phyloP scores from a whole-genome alignment of 2,888 invertebrate genomes.

The Idaea dimidiata region DNA sequence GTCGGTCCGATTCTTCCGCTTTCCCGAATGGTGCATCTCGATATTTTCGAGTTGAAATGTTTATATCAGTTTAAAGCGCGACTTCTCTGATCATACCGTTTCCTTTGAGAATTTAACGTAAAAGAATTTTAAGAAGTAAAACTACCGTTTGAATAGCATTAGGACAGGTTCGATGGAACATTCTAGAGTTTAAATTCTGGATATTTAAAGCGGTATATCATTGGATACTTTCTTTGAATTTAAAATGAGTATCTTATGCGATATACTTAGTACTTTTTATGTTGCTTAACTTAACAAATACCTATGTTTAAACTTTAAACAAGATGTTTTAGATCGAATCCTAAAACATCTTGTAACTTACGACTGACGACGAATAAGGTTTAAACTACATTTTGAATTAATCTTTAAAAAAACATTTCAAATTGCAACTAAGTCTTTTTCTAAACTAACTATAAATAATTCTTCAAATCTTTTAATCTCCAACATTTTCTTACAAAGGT shows the following conservation, averaged over 20 bases:
- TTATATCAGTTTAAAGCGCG: conserved; percentile 68
- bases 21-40: conserved; percentile 36
- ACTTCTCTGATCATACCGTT: conserved; percentile 61
- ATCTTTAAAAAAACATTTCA: neutral
- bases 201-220: conserved; percentile 10
- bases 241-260: neutral
- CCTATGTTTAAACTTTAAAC: too few species aligned
- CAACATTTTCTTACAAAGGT: neutral
- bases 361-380: too few species aligned
- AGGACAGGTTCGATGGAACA: neutral
- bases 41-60: conserved; percentile 39
- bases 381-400: neutral
- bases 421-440: conserved; percentile 12
- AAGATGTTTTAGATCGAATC: too few species aligned
- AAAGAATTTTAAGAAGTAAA: conserved; percentile 61
- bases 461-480: neutral
- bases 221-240: conserved; percentile 8
- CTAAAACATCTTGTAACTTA: too few species aligned
- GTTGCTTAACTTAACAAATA: neutral
- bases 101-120: conserved; percentile 47
- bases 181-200: conserved; percentile 5
- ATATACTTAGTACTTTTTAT: neutral
- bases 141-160: conserved; percentile 49
- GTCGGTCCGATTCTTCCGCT: conserved; percentile 45
- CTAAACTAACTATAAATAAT: neutral